phyloP scores from a whole-genome alignment of 2,888 invertebrate genomes.

The Phoenoteleia sp. region DNA sequence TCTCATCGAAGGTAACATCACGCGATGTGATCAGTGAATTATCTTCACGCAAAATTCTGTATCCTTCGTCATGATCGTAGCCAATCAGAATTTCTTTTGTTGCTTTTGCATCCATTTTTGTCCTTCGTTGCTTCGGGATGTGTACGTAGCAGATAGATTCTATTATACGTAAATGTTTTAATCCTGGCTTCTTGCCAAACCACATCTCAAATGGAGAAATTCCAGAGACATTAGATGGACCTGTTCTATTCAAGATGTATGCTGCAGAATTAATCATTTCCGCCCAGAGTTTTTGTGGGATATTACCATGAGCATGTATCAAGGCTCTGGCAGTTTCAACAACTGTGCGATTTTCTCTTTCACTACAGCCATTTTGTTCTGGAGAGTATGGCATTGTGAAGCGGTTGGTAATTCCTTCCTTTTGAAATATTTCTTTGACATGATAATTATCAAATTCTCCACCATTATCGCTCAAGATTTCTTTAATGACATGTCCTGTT shows the following conservation, averaged over 20 bases:
- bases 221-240: slow-evolving; percentile 72
- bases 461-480: neutral
- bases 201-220: slow-evolving; percentile 77
- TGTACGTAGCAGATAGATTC: slow-evolving; percentile 73
- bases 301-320: slow-evolving; percentile 3
- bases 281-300: slow-evolving; percentile 19
- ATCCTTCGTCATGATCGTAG: slow-evolving; percentile 46
- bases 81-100: slow-evolving; percentile 74
- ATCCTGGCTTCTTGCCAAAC: slow-evolving; percentile 72
- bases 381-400: neutral
- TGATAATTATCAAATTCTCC: neutral
- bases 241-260: slow-evolving; percentile 75
- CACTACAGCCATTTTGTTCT: neutral
- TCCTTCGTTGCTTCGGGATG: slow-evolving; percentile 74
- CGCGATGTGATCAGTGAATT: slow-evolving; percentile 16
- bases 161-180: slow-evolving; percentile 75
- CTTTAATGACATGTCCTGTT: neutral
- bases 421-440: neutral
- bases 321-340: slow-evolving; percentile 13
- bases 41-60: slow-evolving; percentile 38
- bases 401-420: neutral
- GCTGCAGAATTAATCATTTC: slow-evolving; percentile 72
- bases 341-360: neutral
- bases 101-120: slow-evolving; percentile 77
- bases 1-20: slow-evolving; percentile 53